Evolutionary conservation across 2,797 vertebrate species (phyloP).

Genomic region (Acipenser oxyrinchus): DNA sequence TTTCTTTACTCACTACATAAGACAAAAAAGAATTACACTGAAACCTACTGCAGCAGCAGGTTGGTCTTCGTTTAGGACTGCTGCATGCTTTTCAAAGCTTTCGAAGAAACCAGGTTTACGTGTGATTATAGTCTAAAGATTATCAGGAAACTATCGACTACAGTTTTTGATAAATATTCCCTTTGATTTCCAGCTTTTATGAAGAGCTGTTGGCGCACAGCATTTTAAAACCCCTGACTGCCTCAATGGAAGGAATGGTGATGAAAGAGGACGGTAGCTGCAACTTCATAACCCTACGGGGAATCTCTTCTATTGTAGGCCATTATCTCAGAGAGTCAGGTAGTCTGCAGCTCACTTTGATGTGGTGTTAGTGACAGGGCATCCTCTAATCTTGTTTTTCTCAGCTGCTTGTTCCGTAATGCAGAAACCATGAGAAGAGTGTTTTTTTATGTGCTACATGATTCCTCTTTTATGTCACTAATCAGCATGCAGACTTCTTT

Average conservation of each 20-base stretch:
- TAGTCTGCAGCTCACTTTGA: constrained; percentile 30
- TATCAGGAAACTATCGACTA: background rate
- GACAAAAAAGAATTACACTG: no score
- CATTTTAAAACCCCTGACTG: constrained; percentile 58
- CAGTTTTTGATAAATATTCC: constrained; percentile 5
- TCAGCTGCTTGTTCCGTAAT: background rate
- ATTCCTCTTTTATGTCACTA: background rate
- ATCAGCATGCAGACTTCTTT: background rate
- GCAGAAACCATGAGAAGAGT: background rate
- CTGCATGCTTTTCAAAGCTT: constrained; percentile 7
- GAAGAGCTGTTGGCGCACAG: constrained; percentile 65
- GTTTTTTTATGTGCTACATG: background rate
- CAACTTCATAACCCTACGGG: constrained; percentile 73
- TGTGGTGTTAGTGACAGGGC: background rate
- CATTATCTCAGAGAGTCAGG: constrained; percentile 78
- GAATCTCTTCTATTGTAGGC: constrained; percentile 70
- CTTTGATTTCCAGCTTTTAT: constrained; percentile 60
- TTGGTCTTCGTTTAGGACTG: constrained; percentile 1
- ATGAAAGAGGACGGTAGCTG: constrained; percentile 45
- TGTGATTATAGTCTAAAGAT: background rate
- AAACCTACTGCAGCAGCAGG: background rate
- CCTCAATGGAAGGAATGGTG: constrained; percentile 62
- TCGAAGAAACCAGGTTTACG: background rate
- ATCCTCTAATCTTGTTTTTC: background rate
- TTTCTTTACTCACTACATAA: no score